These are phyloP conservation scores for Plebejus argus DNA, from an alignment of 2,888 invertebrate genomes.

Conservation along the genomic window DNA sequence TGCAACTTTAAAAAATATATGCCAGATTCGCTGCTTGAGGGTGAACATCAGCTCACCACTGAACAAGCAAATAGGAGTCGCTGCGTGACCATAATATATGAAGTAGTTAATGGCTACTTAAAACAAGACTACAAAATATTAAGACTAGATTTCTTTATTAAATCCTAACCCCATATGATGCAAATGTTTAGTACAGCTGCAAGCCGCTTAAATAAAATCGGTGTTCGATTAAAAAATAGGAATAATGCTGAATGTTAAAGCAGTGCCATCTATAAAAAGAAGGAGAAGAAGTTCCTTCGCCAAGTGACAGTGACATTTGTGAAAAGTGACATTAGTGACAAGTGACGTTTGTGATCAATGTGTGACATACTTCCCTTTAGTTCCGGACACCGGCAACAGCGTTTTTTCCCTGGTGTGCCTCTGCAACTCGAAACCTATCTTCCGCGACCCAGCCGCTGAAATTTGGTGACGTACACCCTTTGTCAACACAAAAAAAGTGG, in stretches of 20 bases:
- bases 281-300: too few species aligned
- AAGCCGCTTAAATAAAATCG: conserved; percentile 37
- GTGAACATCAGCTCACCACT: conserved; percentile 13
- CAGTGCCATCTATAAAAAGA: too few species aligned
- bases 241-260: conserved; percentile 32
- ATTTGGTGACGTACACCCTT: too few species aligned
- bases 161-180: background rate
- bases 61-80: conserved; percentile 31
- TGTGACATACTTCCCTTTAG: too few species aligned
- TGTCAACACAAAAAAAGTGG: too few species aligned
- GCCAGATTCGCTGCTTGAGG: conserved; percentile 27
- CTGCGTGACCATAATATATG: conserved; percentile 28
- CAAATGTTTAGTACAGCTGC: conserved; percentile 35
- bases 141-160: conserved; percentile 3
- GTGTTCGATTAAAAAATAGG: conserved; percentile 34
- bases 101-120: conserved; percentile 14
- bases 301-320: too few species aligned
- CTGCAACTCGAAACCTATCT: too few species aligned
- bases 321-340: too few species aligned
- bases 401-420: too few species aligned
- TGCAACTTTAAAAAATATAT: conserved; percentile 26
- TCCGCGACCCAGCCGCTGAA: too few species aligned
- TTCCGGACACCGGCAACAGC: too few species aligned
- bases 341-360: too few species aligned
- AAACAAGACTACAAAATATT: conserved; percentile 15